Evolutionary conservation across 2,113 vertebrate species (phyloP).

Genomic region (Dendropsophus ebraccatus): DNA sequence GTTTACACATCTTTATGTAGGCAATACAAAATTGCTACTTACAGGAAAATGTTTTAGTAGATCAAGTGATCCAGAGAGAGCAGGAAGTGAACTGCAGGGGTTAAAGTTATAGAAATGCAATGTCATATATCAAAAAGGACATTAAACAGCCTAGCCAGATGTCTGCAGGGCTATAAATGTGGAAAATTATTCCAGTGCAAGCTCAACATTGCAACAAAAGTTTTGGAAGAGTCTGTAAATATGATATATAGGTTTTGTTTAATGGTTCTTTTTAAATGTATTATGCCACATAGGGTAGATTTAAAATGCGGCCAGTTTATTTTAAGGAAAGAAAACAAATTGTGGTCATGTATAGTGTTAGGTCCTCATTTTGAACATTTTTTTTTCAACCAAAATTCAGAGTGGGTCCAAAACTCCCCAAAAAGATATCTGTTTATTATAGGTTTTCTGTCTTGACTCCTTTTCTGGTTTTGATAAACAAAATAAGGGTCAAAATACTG

Average conservation of each 20-base stretch:
- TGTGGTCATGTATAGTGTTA: too few species aligned
- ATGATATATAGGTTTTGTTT: neutral
- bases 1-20: neutral
- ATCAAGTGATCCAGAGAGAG: neutral
- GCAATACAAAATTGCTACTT: neutral
- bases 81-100: neutral
- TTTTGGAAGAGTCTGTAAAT: slow-evolving; percentile 7
- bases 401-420: too few species aligned
- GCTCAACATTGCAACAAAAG: neutral
- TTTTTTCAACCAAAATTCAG: too few species aligned
- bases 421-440: too few species aligned
- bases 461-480: too few species aligned
- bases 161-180: slow-evolving; percentile 27
- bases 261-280: neutral
- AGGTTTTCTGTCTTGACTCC: too few species aligned
- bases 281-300: neutral
- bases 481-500: too few species aligned
- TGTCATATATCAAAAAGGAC: slow-evolving; percentile 11
- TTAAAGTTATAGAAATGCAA: slow-evolving; percentile 5
- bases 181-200: slow-evolving; percentile 19
- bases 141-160: neutral
- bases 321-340: too few species aligned
- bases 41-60: neutral
- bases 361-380: too few species aligned
- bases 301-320: neutral